These are phyloP conservation scores for Heloderma charlesbogerti DNA, from an alignment of 2,113 vertebrate species.

Conservation along the genomic window DNA sequence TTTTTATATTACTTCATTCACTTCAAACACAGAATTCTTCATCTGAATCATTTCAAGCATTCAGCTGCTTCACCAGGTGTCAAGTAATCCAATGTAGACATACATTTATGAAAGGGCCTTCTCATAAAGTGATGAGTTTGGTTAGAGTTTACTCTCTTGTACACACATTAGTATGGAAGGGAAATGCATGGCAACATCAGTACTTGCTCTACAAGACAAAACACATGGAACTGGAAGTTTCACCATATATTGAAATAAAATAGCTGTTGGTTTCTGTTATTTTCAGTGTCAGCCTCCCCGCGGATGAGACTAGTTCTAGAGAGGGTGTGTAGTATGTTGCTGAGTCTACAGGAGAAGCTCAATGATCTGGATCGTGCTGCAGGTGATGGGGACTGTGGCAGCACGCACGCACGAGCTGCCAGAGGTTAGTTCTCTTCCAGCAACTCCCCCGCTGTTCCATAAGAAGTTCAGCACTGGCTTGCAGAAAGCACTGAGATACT, in stretches of 20 bases:
- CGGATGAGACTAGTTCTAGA: slow-evolving; percentile 70
- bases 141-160: neutral
- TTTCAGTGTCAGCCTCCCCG: slow-evolving; percentile 69
- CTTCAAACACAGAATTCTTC: neutral
- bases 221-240: neutral
- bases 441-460: neutral
- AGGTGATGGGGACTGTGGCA: slow-evolving; percentile 93
- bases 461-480: neutral
- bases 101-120: neutral
- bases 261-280: neutral
- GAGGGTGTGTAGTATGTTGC: slow-evolving; percentile 79
- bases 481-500: neutral
- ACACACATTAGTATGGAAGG: neutral
- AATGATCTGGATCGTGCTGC: slow-evolving; percentile 89
- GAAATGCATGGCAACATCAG: neutral
- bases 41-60: neutral
- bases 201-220: neutral
- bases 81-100: neutral
- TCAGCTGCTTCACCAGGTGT: neutral
- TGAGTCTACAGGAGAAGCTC: slow-evolving; percentile 83
- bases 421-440: slow-evolving; percentile 75
- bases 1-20: neutral
- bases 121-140: neutral
- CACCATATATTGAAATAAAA: neutral
- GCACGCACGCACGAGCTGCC: slow-evolving; percentile 88